Evolutionary conservation across 2,797 vertebrate genomes (phyloP), one percentile per base, ranked within the genome.

Genomic region (Orestias chungarensis): DNA sequence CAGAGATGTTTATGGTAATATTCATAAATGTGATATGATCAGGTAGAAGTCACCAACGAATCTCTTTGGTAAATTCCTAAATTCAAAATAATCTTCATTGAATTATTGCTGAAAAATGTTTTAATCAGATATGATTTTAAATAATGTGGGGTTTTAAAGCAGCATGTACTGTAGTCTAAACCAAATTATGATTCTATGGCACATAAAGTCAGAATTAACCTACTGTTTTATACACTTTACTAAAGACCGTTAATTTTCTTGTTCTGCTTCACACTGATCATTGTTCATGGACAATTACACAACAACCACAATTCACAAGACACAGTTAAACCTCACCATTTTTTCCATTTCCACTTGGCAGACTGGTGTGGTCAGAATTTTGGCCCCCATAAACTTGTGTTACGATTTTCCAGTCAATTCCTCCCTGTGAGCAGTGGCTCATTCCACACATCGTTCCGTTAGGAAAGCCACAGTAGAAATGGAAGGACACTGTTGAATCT

Each of bases 391-490:
- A 0, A 20, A 10, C 81, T 0, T 29, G 0, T 2, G 27, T 81
- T 18, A 81, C 68, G 47, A 49, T 38, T 46, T 72, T 49, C 88
- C 88, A 90, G 43, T 20, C 18, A 27, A 3, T 67, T 8, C 17
- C 12, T 1, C 46, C 12, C 0, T 35, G 4, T 59, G 83, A 79
- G 49, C 86, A 88, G 8, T 2, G 44, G 1, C 3, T 79, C 88
- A 89, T 88, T 17, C 73, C 6, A 68, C 87, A 89, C 52, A 67
- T 68, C 11, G 0, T 33, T 3, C 12, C 49, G 6, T 80, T 0
- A 23, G 54, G 55, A 64, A 91, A 91, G 65, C 59, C 62, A 20
- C 90, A 91, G 71, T 66, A 38, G 76, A 88, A 78, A 38, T 57
- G 47, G 2, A 88, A 85, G 29, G 88, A 74, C 64, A 83, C 12